Evolutionary conservation across 1,140 invertebrate species (phyloP), one percentile per base, ranked within the genome.

Genomic region (Drosophila rufa): DNA sequence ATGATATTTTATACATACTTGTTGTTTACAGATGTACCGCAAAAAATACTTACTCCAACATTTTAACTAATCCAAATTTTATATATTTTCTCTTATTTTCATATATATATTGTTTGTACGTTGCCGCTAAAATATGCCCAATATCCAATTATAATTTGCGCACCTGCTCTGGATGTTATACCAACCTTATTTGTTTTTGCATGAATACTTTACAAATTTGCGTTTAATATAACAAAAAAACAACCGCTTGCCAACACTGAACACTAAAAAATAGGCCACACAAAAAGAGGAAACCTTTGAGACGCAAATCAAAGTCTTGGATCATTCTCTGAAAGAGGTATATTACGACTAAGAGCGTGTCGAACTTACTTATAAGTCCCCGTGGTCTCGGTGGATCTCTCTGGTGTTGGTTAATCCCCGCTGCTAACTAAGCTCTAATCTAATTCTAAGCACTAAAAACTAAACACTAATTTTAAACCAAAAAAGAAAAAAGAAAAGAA

Each of bases 241-340:
- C 40, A 56, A 66, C 42, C 14, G 78, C 67, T 69, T 69, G 73
- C 83, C 81, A 84, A 84, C 74, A 68, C 46, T 36, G 77, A 89
- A 79, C 82, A 80, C 74, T 73, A 77, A 82, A 71, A 33, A 53
- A 79, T 94, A 98, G 98, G 97, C 98, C 91, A 98, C 97, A 92
- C 97, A 98, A 94, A 97, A 98, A 94, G 98, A 99, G 95, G 98
- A 99, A 94, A 96, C 96, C 80, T 99, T 97, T 94, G 97, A 98
- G 93, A 96, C 96, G 92, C 97, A 98, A 94, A 97, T 99, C 87
- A 98, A 98, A 95, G 95, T 97, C 92, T 95, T 99, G 93, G 96
- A 97, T 93, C 95, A 96, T 93, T 96, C 98, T 94, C 96, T 99
- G 82, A 98, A 97, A 96, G 97, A 98, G 97, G 98, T 98, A 97